phyloP scores from a whole-genome alignment of 1,140 invertebrate species.

The Limonius californicus region DNA sequence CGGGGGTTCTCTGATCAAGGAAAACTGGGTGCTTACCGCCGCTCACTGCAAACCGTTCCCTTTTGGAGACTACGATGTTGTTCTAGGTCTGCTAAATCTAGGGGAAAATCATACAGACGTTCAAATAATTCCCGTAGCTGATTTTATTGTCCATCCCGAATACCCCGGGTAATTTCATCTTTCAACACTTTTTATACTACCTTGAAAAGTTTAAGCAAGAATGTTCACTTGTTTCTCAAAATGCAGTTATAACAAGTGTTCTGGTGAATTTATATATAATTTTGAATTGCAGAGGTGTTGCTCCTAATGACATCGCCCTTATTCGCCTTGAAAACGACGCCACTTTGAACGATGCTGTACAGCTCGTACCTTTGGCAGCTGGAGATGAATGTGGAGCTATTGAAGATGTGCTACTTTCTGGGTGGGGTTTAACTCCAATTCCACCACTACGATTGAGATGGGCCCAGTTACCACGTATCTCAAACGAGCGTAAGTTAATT shows the following conservation, averaged over 20 bases:
- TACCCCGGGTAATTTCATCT: conserved; percentile 48
- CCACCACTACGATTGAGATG: no score
- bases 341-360: conserved; percentile 51
- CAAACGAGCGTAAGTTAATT: no score
- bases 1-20: conserved; percentile 50
- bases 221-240: no score
- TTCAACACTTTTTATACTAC: no score
- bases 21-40: conserved; percentile 52
- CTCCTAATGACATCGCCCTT: conserved; percentile 61
- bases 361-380: conserved; percentile 50
- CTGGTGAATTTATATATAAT: conserved; percentile 17
- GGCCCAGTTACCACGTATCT: no score
- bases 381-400: conserved; percentile 28
- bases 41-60: conserved; percentile 51
- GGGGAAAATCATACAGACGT: conserved; percentile 35
- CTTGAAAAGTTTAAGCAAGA: no score
- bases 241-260: conserved; percentile 4
- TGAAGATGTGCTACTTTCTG: conserved; percentile 41
- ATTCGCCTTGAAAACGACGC: conserved; percentile 55
- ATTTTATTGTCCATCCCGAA: conserved; percentile 48
- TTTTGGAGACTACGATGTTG: conserved; percentile 32
- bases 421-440: conserved; percentile 45
- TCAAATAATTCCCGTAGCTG: conserved; percentile 46
- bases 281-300: conserved; percentile 46
- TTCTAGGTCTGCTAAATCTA: conserved; percentile 47